Evolutionary conservation across 2,113 vertebrate species (phyloP).

Genomic region (Mola mola): DNA sequence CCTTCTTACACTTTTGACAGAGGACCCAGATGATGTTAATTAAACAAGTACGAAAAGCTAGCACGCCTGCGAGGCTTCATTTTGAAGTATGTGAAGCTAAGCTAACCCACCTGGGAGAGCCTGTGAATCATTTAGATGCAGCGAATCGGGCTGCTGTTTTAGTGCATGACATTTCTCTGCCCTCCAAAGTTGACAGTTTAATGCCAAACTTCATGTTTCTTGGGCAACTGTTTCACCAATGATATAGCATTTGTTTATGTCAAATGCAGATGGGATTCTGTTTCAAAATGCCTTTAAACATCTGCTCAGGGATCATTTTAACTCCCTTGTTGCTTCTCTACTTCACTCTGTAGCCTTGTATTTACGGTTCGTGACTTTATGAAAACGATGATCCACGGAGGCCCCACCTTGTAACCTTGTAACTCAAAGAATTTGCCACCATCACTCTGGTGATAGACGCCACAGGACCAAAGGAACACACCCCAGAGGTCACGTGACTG

Average conservation of each 20-base stretch:
- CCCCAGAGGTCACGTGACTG: too few relatives aligned
- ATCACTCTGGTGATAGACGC: too few relatives aligned
- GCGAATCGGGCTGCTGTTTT: too few relatives aligned
- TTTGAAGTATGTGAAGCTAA: neutral
- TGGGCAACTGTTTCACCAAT: neutral
- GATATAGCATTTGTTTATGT: neutral
- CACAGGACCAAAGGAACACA: too few relatives aligned
- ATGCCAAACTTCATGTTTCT: constrained; percentile 24
- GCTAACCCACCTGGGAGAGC: constrained; percentile 41
- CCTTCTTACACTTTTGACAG: neutral
- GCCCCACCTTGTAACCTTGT: too few relatives aligned
- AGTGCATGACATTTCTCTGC: constrained; percentile 13
- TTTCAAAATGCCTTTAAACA: neutral
- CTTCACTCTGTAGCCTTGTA: too few relatives aligned
- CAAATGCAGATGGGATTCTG: neutral
- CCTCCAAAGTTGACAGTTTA: constrained; percentile 2
- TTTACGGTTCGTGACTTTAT: too few relatives aligned
- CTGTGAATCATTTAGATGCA: too few relatives aligned
- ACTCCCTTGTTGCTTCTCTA: neutral
- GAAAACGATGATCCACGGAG: too few relatives aligned
- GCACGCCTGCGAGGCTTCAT: neutral
- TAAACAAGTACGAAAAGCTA: neutral
- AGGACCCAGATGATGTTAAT: constrained; percentile 2
- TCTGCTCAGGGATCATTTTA: neutral
- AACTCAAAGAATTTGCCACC: too few relatives aligned